These are phyloP conservation scores for Callopanchax toddi DNA, from an alignment of 2,113 vertebrate species.

Conservation along the genomic window DNA sequence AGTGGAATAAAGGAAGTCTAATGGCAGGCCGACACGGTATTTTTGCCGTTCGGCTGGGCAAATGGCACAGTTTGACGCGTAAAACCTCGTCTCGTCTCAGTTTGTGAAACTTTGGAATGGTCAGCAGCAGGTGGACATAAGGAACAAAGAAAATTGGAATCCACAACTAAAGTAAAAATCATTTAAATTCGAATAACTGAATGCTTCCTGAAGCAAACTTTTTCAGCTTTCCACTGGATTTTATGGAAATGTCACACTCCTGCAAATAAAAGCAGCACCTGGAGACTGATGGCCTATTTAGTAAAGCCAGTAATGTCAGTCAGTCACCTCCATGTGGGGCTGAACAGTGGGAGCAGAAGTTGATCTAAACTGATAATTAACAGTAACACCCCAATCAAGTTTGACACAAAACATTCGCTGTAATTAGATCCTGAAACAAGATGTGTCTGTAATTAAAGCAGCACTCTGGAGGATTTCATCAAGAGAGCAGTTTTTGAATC, in stretches of 20 bases:
- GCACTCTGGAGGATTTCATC: too few species aligned
- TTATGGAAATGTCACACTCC: constrained; percentile 10
- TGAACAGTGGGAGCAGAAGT: constrained; percentile 10
- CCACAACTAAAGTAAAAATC: too few species aligned
- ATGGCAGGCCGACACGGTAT: too few species aligned
- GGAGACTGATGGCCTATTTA: constrained; percentile 21
- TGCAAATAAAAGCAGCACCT: neutral
- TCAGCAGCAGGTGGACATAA: too few species aligned
- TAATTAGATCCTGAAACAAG: constrained; percentile 17
- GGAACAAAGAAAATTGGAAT: too few species aligned
- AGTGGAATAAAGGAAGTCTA: too few species aligned
- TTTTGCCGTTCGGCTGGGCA: too few species aligned
- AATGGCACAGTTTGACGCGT: too few species aligned
- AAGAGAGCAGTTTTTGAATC: too few species aligned
- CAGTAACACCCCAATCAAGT: constrained; percentile 2
- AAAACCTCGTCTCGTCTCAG: too few species aligned
- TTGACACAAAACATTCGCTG: constrained; percentile 8
- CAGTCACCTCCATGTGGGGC: constrained; percentile 13
- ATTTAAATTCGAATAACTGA: constrained; percentile 4
- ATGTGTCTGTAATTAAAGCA: constrained; percentile 26
- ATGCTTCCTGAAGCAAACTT: constrained; percentile 6
- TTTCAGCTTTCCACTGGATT: neutral
- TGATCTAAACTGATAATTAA: constrained; percentile 32
- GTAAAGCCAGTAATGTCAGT: constrained; percentile 17
- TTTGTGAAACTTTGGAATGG: too few species aligned